Evolutionary conservation across 2,113 vertebrate genomes (phyloP).

Genomic region (Tetrax tetrax): DNA sequence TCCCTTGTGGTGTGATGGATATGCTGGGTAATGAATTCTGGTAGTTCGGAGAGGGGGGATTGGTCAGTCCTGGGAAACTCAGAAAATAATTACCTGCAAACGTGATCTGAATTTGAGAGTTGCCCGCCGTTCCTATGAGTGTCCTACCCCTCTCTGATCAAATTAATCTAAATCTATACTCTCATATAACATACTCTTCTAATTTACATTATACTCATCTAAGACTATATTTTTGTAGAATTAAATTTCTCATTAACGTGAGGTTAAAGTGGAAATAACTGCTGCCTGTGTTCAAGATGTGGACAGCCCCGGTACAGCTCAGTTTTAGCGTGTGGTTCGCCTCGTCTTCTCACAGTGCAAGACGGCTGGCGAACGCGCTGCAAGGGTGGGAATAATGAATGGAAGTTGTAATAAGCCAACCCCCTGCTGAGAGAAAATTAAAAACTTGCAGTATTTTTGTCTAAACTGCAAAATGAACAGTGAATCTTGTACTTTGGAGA

Average conservation of each 20-base stretch:
- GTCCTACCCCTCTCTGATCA: background rate
- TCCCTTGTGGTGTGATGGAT: fast-evolving
- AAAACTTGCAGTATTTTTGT: background rate
- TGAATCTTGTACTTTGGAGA: background rate
- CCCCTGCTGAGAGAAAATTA: background rate
- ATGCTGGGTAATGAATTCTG: background rate
- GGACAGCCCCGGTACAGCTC: background rate
- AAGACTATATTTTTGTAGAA: background rate
- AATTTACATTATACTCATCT: background rate
- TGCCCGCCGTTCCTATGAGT: background rate
- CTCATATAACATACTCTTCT: background rate
- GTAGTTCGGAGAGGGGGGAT: background rate
- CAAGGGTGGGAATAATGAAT: background rate
- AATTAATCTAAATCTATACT: background rate
- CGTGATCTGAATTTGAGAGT: background rate
- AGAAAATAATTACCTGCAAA: background rate
- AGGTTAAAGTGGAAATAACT: background rate
- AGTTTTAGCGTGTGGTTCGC: background rate
- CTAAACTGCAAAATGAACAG: background rate
- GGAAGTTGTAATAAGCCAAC: background rate
- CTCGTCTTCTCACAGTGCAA: background rate
- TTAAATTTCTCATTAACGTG: background rate
- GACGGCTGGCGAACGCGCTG: background rate
- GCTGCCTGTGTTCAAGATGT: background rate
- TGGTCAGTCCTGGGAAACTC: background rate